A percentile compares a stretch with the other conserved stretches of the same genome.
These are phyloP conservation scores for Amphilophus citrinellus DNA, from an alignment of 2,113 vertebrate genomes.

Conservation along the genomic window DNA sequence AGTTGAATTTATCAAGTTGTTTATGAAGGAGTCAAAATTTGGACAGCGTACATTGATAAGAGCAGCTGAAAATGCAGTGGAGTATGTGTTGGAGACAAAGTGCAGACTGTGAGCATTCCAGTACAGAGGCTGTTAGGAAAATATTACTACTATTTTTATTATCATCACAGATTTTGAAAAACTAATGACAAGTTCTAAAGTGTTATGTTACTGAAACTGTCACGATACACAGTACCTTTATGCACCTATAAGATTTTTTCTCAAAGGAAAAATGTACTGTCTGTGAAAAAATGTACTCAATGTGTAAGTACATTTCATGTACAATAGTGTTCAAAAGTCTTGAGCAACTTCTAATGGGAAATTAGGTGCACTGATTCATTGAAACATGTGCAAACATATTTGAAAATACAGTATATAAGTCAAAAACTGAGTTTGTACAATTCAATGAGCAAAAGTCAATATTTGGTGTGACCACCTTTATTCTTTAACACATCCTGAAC, in stretches of 20 bases:
- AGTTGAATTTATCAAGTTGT: constrained; percentile 64
- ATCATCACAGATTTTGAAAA: neutral
- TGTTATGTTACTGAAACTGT: neutral
- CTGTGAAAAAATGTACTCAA: neutral
- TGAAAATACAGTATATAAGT: neutral
- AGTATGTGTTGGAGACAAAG: neutral
- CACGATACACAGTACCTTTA: too few relatives aligned
- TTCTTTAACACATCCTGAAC: neutral
- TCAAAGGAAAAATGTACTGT: too few relatives aligned
- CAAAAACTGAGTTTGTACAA: neutral
- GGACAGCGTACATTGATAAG: neutral
- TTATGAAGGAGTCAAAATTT: constrained; percentile 49
- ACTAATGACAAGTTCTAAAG: neutral
- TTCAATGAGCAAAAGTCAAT: neutral
- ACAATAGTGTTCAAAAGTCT: neutral
- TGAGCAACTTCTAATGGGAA: neutral
- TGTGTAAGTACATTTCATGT: neutral
- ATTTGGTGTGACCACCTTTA: neutral
- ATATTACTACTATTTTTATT: neutral
- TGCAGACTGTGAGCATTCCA: neutral
- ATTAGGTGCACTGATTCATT: neutral
- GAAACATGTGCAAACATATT: neutral
- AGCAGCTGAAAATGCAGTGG: neutral
- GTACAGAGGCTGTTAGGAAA: neutral
- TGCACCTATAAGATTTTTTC: neutral